Base-by-base conservation (phyloP, 2,888 invertebrate species). In the Panorpa germanica region DNA sequence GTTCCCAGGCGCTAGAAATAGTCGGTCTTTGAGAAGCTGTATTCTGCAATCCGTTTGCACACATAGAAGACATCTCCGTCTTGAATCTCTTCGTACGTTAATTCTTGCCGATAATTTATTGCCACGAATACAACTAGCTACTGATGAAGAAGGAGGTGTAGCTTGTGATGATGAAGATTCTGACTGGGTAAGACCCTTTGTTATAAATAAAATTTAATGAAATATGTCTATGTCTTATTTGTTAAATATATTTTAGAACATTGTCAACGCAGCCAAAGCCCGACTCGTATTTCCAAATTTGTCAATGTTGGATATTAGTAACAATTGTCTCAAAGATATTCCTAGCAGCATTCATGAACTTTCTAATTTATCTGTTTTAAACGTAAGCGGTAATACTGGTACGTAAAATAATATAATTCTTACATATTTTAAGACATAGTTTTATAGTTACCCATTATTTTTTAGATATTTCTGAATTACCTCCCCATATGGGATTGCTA, bases 401-500 rank as follows among this genome's bases (percentile, higher is more conserved):
- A 39, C 42, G 43, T 39, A 31, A 24, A 25, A 16, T 19, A 13
- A 9, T 21, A 16, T 23, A 12, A 15, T 17, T 15, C 3, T 5
- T 15, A 21, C 16, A 16, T 11, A 10, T 17, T 4, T 15, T 18
- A 10, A 17, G n/a, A n/a, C n/a, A n/a, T n/a, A n/a, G n/a, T 29
- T 19, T 25, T 25, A 27, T 36, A n/a, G 12, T 19, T 14, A 14
- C 8, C 23, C 19, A 19, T 13, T 25, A 13, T 43, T 41, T 48
- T 53, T 42, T 61, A 58, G 85, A 85, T 21, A 70, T 90, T 30
- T 69, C 67, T 4, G 81, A 90, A 45, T 64, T 98, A 31, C 96
- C 96, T 2, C 81, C 95, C 0, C 86, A 93, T 52, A 78, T 98
- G 72, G 96, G 98, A 0, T 59, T 93, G 5, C 63, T 96, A 3